Conservation (phyloP, 2,797 vertebrate genomes). For the Synanceia verrucosa region DNA sequence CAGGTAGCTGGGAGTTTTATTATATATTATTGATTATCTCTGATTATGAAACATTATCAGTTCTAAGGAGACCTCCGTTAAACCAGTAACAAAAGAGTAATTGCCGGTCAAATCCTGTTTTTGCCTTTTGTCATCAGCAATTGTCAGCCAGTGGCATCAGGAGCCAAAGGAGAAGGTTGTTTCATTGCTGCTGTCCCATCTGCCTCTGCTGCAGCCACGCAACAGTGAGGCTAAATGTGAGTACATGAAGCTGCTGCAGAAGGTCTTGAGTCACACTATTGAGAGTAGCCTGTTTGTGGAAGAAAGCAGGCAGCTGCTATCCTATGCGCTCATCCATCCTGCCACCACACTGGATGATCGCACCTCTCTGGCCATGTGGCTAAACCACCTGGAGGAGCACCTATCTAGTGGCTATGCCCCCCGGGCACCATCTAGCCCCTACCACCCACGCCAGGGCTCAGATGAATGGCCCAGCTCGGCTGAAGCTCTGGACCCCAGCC, state of each 20-base stretch:
- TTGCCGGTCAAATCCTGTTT: slow-evolving; percentile 9
- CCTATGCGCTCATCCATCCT: slow-evolving; percentile 97
- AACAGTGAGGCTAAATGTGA: slow-evolving; percentile 95
- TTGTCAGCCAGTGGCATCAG: slow-evolving; percentile 95
- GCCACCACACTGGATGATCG: slow-evolving; percentile 96
- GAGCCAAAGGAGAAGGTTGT: slow-evolving; percentile 94
- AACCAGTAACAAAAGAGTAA: not conserved
- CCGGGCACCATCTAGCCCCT: slow-evolving; percentile 80
- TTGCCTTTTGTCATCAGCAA: slow-evolving; percentile 74
- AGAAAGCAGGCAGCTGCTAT: slow-evolving; percentile 94
- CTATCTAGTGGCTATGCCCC: slow-evolving; percentile 85
- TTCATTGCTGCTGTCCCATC: slow-evolving; percentile 91
- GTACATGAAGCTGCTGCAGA: slow-evolving; percentile 96
- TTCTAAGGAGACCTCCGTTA: not conserved
- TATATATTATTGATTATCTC: not conserved
- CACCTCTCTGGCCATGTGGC: slow-evolving; percentile 93
- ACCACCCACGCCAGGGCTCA: slow-evolving; percentile 89
- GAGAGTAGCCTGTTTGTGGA: slow-evolving; percentile 96
- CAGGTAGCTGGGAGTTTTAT: slow-evolving; percentile 81
- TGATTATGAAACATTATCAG: not conserved
- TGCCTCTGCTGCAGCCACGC: slow-evolving; percentile 93
- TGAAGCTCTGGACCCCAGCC: slow-evolving; percentile 84
- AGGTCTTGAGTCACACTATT: slow-evolving; percentile 93
- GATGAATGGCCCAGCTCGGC: slow-evolving; percentile 91
- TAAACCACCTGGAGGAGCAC: slow-evolving; percentile 95